These are phyloP conservation scores for Cygnus olor DNA, from an alignment of 2,797 vertebrate species.

Conservation along the genomic window DNA sequence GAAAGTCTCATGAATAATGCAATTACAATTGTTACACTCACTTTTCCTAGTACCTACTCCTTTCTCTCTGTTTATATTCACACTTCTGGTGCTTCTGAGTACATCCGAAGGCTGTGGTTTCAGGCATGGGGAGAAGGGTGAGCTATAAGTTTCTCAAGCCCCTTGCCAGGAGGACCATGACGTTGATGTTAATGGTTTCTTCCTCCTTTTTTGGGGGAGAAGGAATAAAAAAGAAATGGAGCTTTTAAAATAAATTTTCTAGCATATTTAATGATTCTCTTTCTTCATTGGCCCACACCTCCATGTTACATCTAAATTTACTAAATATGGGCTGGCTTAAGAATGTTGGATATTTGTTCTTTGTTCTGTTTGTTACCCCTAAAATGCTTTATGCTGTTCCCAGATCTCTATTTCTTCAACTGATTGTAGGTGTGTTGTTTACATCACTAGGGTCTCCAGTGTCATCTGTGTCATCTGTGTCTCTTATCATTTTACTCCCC, in stretches of 20 bases:
- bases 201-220: neutral
- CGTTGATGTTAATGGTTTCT: neutral
- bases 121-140: neutral
- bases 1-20: neutral
- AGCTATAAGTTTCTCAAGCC: neutral
- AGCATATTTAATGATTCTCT: neutral
- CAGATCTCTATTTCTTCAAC: neutral
- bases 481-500: neutral
- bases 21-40: neutral
- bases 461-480: neutral
- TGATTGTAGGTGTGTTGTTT: neutral
- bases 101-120: neutral
- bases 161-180: fast-evolving
- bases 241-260: neutral
- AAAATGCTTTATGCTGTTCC: neutral
- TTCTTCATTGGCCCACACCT: neutral
- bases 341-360: neutral
- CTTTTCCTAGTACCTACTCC: neutral
- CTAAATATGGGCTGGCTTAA: neutral
- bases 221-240: neutral
- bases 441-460: neutral
- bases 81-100: neutral
- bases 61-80: neutral
- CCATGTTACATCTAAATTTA: neutral
- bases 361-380: neutral